Conservation (phyloP, 64 coral and sea anemone species). For the Catalaphyllia jardinei region DNA sequence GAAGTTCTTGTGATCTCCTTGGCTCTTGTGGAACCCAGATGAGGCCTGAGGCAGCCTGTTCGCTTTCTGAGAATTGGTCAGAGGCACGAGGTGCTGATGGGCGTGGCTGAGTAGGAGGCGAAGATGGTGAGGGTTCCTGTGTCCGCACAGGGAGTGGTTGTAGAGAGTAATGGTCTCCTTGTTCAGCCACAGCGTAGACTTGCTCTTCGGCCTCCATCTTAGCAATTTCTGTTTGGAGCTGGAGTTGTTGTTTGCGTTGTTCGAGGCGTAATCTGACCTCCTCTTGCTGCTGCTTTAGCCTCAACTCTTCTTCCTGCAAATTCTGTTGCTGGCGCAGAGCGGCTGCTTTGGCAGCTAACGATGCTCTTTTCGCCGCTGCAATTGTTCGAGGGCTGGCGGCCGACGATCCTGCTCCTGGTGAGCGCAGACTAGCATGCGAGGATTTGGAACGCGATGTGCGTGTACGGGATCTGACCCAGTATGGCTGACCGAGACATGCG, state of each 20-base stretch:
- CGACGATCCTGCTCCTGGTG: not conserved
- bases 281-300: not conserved
- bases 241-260: constrained; percentile 19
- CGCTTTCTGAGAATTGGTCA: no score
- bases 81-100: not conserved
- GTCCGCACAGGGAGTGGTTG: not conserved
- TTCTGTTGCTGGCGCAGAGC: not conserved
- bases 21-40: not conserved
- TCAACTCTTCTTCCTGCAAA: not conserved
- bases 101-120: not conserved
- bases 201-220: constrained; percentile 19
- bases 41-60: not conserved
- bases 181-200: constrained; percentile 4
- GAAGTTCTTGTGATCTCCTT: not conserved
- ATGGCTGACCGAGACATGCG: not conserved
- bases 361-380: not conserved
- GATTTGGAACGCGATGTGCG: not conserved
- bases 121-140: not conserved
- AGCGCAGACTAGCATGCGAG: not conserved
- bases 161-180: not conserved
- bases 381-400: constrained; percentile 2
- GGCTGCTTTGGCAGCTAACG: constrained; percentile 1
- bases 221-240: constrained; percentile 12
- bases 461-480: not conserved
- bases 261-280: constrained; percentile 10